Percentiles rank a stretch among this genome's conserved stretches.
Evolutionary conservation across 2,797 vertebrate genomes (phyloP).

Genomic region (Streptopelia turtur): DNA sequence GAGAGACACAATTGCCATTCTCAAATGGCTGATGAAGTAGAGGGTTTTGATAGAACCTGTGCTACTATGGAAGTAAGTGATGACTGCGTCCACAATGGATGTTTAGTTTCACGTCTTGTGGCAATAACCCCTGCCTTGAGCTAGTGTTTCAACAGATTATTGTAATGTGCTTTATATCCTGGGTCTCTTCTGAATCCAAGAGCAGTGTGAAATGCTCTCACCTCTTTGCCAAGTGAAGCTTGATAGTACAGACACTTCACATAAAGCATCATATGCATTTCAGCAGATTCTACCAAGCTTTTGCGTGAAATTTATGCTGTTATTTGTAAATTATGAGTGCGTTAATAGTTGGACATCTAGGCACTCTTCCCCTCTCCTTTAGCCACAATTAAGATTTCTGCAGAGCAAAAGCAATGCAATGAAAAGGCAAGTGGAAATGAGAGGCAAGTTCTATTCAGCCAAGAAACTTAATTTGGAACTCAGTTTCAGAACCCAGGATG

Average conservation of each 20-base stretch:
- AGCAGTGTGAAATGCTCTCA: not conserved
- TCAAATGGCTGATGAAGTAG: not conserved
- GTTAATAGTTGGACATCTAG: not conserved
- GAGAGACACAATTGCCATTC: not conserved
- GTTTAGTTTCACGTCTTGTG: not conserved
- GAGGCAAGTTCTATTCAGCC: not conserved
- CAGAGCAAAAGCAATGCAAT: not conserved
- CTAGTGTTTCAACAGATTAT: not conserved
- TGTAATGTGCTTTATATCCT: not conserved
- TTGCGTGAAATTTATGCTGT: not conserved
- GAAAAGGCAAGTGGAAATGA: not conserved
- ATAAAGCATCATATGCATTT: not conserved
- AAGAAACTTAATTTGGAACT: not conserved
- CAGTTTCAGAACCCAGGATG: not conserved
- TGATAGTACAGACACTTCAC: not conserved
- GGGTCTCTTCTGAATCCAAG: not conserved
- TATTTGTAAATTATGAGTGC: not conserved
- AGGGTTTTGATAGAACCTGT: not conserved
- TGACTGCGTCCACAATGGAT: not conserved
- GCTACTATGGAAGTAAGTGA: not conserved
- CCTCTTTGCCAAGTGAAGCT: not conserved
- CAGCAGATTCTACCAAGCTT: not conserved
- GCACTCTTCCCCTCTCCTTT: not conserved
- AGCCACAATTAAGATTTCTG: not conserved
- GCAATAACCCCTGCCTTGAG: not conserved